Evolutionary conservation across 2,888 invertebrate species (phyloP), one percentile per base, ranked within the genome.

Genomic region (Melikaiella ostensackeni): DNA sequence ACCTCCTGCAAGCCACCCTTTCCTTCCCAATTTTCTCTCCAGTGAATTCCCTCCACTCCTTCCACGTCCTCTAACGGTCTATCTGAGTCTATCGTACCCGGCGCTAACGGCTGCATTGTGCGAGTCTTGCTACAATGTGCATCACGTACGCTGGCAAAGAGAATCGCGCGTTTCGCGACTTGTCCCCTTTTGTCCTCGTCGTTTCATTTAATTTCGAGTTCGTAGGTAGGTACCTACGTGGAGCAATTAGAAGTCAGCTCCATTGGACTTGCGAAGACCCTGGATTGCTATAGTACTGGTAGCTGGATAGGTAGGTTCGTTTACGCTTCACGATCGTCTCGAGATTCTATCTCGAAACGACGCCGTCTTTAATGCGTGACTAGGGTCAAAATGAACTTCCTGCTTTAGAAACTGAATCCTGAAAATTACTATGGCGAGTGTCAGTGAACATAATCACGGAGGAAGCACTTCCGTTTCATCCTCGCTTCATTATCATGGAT

Each of bases 311-410:
- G 61, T 70, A 76, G 75, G 75, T 81, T 79, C 76, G 80, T 78
- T 82, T 79, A 77, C 78, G 78, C 76, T 73, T 78, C 79, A 76
- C 81, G 76, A 77, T 59, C 70, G 75, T 80, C 80, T 78, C 79
- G 77, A 84, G 84, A 85, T 85, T 83, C 80, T 82, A 84, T 85
- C 85, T 83, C 61, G 77, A 78, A 80, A 80, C 81, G 79, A 81
- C 82, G 82, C 81, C 81, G 82, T 80, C 82, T 83, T 70, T 83
- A 85, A 87, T 84, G 87, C 88, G 88, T 88, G 88, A 89, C 88
- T 85, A 79, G 88, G 85, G 85, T 86, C 85, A 84, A 84, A 84
- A 89, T 86, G 85, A 81, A 74, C 59, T 75, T 57, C 74, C 74
- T 74, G 76, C 78, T 78, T 80, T 77, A 61, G 74, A 78, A 78